Percentiles rank a stretch among this genome's conserved stretches.
Evolutionary conservation across 1,140 invertebrate species (phyloP).

Genomic region (Sitobion miscanthi): DNA sequence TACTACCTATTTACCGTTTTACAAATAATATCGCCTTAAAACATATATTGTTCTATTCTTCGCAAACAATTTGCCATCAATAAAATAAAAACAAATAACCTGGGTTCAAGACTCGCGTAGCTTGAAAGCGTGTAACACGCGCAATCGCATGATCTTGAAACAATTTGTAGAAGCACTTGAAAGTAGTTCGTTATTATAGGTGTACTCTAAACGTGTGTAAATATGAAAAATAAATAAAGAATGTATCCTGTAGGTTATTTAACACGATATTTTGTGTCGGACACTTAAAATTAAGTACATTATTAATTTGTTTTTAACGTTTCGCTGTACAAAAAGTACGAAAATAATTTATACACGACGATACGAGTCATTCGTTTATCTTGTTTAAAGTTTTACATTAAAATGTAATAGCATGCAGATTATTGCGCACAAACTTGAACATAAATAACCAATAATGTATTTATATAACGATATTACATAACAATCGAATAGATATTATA

Average conservation of each 20-base stretch:
- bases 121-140: not conserved
- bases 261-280: not conserved
- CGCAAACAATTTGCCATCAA: not conserved
- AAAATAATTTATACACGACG: not conserved
- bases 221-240: not conserved
- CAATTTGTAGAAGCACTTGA: not conserved
- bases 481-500: not conserved
- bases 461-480: not conserved
- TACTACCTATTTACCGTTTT: not conserved
- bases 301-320: slow-evolving; percentile 19
- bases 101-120: not conserved
- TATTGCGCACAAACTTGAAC: not conserved
- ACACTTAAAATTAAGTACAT: not conserved
- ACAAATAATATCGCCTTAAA: not conserved
- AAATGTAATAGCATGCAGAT: not conserved
- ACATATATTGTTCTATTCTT: not conserved
- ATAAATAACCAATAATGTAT: not conserved
- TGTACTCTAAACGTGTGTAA: not conserved
- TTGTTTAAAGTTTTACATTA: not conserved
- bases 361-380: not conserved
- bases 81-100: slow-evolving; percentile 12
- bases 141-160: not conserved
- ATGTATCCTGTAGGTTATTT: not conserved
- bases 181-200: not conserved
- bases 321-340: not conserved